phyloP scores from a whole-genome alignment of 2,797 vertebrate genomes.

The Peromyscus eremicus region DNA sequence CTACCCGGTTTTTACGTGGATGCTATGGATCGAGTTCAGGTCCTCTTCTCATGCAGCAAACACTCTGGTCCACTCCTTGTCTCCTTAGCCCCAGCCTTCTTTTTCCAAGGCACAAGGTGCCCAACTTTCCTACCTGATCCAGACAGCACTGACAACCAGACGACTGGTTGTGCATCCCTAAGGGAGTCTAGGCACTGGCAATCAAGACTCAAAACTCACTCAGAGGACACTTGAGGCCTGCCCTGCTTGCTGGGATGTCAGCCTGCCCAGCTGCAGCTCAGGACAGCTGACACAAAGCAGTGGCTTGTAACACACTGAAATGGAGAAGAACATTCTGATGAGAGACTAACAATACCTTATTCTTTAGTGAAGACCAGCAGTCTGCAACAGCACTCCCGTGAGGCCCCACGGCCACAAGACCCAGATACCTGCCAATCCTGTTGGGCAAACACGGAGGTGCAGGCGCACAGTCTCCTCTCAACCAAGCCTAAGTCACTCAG shows the following conservation, averaged over 20 bases:
- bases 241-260: too few species aligned
- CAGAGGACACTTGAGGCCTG: too few species aligned
- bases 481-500: not conserved
- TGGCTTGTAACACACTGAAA: not conserved
- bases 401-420: not conserved
- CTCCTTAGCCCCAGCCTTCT: not conserved
- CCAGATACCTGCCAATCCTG: not conserved
- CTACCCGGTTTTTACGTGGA: not conserved
- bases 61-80: too few species aligned
- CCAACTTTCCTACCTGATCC: not conserved
- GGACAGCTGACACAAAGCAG: not conserved
- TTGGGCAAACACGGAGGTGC: too few species aligned
- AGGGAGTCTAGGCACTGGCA: not conserved
- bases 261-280: rapidly evolving
- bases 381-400: rapidly evolving
- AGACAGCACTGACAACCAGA: rapidly evolving
- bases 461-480: not conserved
- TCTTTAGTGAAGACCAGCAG: constrained; percentile 45
- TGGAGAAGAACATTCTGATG: not conserved
- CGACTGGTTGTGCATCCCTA: rapidly evolving
- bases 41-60: not conserved
- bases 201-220: rapidly evolving
- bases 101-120: not conserved
- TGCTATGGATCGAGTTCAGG: not conserved
- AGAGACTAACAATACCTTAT: rapidly evolving